Evolutionary conservation across 2,888 invertebrate species (phyloP).

Genomic region (Trachelus troglodyta): DNA sequence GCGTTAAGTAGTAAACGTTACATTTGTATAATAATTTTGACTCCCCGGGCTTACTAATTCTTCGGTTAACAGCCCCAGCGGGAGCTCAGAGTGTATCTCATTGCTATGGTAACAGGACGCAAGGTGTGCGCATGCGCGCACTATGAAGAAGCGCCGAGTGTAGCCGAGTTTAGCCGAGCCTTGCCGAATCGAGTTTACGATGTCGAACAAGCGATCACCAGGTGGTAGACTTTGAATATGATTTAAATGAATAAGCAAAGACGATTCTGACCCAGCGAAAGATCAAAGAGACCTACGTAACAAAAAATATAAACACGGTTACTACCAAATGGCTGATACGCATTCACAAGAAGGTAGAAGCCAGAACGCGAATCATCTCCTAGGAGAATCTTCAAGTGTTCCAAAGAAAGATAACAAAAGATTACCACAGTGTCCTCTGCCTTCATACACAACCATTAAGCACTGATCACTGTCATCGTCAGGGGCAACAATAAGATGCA

Average conservation of each 20-base stretch:
- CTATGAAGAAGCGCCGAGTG: not conserved
- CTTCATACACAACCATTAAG: not conserved
- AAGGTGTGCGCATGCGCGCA: not conserved
- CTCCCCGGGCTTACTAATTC: conserved; percentile 44
- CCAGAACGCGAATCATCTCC: not conserved
- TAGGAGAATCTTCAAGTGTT: not conserved
- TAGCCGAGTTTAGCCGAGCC: not conserved
- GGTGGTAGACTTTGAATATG: not conserved
- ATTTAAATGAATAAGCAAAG: not conserved
- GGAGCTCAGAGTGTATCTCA: not conserved
- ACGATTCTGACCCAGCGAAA: not conserved
- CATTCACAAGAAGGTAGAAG: not conserved
- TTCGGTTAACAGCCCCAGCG: conserved; percentile 42
- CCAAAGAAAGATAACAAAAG: not conserved
- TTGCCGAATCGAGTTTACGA: not conserved
- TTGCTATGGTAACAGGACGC: not conserved
- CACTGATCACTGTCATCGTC: not conserved
- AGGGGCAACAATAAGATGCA: not conserved
- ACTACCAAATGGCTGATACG: not conserved
- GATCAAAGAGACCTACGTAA: not conserved
- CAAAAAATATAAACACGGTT: not conserved
- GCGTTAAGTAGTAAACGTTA: conserved; percentile 27
- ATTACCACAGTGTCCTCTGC: not conserved
- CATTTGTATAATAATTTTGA: conserved; percentile 47
- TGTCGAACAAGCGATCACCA: not conserved